Evolutionary conservation across 2,888 invertebrate genomes (phyloP).

Genomic region (Bibio marci): DNA sequence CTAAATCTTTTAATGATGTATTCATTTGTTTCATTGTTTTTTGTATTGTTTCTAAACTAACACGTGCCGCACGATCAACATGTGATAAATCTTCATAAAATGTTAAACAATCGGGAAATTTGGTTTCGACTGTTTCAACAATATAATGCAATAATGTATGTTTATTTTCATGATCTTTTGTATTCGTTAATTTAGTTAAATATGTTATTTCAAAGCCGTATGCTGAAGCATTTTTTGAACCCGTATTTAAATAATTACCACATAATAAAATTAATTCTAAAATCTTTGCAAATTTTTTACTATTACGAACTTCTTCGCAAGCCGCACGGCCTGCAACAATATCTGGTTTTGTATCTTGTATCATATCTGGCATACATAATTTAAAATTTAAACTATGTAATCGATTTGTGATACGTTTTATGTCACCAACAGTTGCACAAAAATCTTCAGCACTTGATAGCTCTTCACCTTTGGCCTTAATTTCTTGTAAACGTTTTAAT

Average conservation of each 20-base stretch:
- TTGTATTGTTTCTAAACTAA: conserved; percentile 66
- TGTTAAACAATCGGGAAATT: conserved; percentile 67
- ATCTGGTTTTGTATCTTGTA: conserved; percentile 42
- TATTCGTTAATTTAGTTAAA: conserved; percentile 75
- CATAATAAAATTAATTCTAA: conserved; percentile 75
- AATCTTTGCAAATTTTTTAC: conserved; percentile 78
- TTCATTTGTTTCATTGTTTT: conserved; percentile 75
- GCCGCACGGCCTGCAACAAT: conserved; percentile 91
- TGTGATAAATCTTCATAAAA: conserved; percentile 84
- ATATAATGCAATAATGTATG: conserved; percentile 85
- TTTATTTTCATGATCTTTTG: conserved; percentile 88
- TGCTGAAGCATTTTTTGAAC: conserved; percentile 83
- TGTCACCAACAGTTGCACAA: conserved; percentile 73
- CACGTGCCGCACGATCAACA: conserved; percentile 74
- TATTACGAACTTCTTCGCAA: conserved; percentile 81
- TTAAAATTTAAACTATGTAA: conserved; percentile 81
- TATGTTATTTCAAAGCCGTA: conserved; percentile 95
- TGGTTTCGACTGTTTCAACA: conserved; percentile 70
- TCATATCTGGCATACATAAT: conserved; percentile 69
- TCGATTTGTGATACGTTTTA: conserved; percentile 72
- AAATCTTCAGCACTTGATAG: conserved; percentile 91
- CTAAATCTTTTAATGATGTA: conserved; percentile 67
- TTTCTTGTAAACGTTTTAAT: conserved; percentile 62
- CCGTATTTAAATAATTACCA: conserved; percentile 95
- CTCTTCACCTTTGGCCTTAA: conserved; percentile 56